These are phyloP conservation scores for Agriopis marginaria DNA, from an alignment of 2,888 invertebrate genomes.

Conservation along the genomic window DNA sequence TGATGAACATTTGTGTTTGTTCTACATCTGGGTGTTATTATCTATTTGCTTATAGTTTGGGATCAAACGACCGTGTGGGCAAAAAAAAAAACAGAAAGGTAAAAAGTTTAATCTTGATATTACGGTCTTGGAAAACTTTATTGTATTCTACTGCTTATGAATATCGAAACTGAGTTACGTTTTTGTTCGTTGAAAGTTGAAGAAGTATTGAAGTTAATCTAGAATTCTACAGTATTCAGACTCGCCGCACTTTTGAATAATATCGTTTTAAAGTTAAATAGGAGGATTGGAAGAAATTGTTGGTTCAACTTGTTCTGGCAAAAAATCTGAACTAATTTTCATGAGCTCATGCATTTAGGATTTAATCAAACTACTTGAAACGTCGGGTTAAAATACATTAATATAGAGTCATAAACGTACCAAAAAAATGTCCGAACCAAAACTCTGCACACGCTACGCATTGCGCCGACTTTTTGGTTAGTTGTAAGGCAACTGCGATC, in stretches of 20 bases:
- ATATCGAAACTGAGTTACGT: slow-evolving; percentile 55
- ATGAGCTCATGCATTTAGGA: not conserved
- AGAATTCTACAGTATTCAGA: slow-evolving; percentile 12
- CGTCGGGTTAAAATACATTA: too few species aligned
- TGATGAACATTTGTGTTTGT: too few species aligned
- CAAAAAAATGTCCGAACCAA: too few species aligned
- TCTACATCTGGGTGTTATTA: too few species aligned
- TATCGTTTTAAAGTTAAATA: slow-evolving; percentile 25
- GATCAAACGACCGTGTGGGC: too few species aligned
- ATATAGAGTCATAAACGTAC: too few species aligned
- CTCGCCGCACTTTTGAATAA: slow-evolving; percentile 14
- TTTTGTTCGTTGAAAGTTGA: slow-evolving; percentile 53
- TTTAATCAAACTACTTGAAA: not conserved
- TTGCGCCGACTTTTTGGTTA: too few species aligned
- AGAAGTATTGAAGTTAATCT: slow-evolving; percentile 34
- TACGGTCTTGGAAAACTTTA: slow-evolving; percentile 1
- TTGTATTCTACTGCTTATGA: slow-evolving; percentile 22
- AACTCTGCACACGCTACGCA: too few species aligned
- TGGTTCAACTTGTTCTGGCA: not conserved
- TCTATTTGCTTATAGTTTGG: too few species aligned
- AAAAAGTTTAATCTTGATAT: not conserved
- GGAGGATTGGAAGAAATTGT: slow-evolving; percentile 3
- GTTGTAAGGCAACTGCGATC: too few species aligned
- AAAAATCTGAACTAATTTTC: slow-evolving; percentile 11
- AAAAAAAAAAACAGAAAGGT: not conserved